Conservation (phyloP, 1,140 invertebrate genomes). For the Arion vulgaris region DNA sequence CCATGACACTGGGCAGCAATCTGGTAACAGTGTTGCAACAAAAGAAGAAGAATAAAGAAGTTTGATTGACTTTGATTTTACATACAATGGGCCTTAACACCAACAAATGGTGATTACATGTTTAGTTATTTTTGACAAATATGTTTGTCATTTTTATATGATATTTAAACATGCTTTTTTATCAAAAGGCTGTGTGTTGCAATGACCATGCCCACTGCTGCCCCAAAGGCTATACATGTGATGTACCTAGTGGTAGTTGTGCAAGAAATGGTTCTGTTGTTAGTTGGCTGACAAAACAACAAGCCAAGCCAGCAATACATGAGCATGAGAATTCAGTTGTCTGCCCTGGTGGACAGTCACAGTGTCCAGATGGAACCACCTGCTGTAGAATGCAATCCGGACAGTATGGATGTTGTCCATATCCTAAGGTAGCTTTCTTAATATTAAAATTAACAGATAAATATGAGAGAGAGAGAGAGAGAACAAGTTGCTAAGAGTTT, state of each 20-base stretch:
- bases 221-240: conserved; percentile 56
- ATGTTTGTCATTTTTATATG: no score
- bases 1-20: no score
- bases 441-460: not conserved
- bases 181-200: conserved; percentile 53
- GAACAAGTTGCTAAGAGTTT: no score
- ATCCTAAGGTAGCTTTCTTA: conserved; percentile 49
- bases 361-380: conserved; percentile 70
- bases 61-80: no score
- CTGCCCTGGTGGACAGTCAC: conserved; percentile 54
- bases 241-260: conserved; percentile 38
- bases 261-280: conserved; percentile 26
- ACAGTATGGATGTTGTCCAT: conserved; percentile 72
- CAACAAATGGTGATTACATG: no score
- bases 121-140: no score
- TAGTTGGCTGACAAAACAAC: conserved; percentile 41
- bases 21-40: no score
- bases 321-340: conserved; percentile 27
- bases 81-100: no score
- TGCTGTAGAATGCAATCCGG: conserved; percentile 69
- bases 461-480: no score
- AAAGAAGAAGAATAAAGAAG: no score
- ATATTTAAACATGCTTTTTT: conserved; percentile 37
- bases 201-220: conserved; percentile 60
- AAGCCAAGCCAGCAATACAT: conserved; percentile 37